Evolutionary conservation across 2,113 vertebrate genomes (phyloP), one percentile per base, ranked within the genome.

Genomic region (Excalfactoria chinensis): DNA sequence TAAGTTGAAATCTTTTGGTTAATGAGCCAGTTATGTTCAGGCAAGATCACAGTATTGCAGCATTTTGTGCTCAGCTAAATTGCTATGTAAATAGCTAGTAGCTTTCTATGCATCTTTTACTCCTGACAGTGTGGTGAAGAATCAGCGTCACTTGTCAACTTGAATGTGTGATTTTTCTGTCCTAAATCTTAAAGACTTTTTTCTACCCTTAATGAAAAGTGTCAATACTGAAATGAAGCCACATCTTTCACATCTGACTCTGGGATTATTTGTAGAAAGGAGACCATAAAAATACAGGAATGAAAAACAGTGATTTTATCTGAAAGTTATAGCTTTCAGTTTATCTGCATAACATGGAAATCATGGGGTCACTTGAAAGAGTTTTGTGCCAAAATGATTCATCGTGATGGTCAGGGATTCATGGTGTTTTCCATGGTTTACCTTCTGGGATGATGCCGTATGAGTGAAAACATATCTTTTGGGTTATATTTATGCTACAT

Each of bases 11-110:
- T 79, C 66, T 62, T 93, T 89, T 95, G 40, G 76, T 95, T 96
- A 95, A 83, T 93, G 67, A 95, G 58, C 19, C 95, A 93, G 89
- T 92, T 95, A 83, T 44, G 73, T 91, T 92, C 87, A 86, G 46
- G 51, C 55, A 83, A 93, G 84, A 95, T 91, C 88, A 88, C 70
- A 85, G 70, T 92, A 41, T 70, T 44, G 86, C 70, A 81, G 32
- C 78, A 63, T 78, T 83, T 79, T 94, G 19, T 70, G 82, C 66
- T 92, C 67, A 93, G 71, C 71, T 86, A 82, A 95, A 93, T 73
- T 60, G 75, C 48, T 93, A 18, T 68, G 84, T 56, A 94, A 90
- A 88, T 75, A 83, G 56, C 55, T 68, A 17, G 40, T 17, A 56
- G 55, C 55, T 94, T 76, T 84, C 60, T 66, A 1, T 79, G 60